Evolutionary conservation across 2,888 invertebrate genomes (phyloP), one percentile per base, ranked within the genome.

Genomic region (Leptinotarsa rubiginosa): DNA sequence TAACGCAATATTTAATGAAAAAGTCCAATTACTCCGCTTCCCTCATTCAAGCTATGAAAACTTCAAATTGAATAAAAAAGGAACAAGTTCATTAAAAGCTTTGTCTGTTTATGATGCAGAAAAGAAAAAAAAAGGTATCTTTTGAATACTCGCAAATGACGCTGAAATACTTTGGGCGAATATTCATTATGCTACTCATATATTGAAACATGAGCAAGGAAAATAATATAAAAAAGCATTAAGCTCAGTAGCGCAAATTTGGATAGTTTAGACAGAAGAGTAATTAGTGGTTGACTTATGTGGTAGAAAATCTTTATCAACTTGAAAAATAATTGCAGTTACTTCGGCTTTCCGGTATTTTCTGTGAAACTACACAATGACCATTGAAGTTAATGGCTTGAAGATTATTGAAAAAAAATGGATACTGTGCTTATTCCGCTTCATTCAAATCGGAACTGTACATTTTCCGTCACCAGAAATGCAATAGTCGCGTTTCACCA

Each of bases 1-100:
- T 56, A 56, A 20, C 15, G 56, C 20, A 68, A 20, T 50, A 12
- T 16, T 68, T 12, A 54, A 50, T 54, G 7, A 47, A 66, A 68
- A 68, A 54, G 13, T 68, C 67, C 52, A 54, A 54, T 68, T 68
- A 68, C 41, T 50, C 50, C 50, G 49, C 66, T 54, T 52, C 54
- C 67, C 4, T 68, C 52, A 41, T 68, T 41, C 1, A 54, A 18
- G 18, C 41, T n/a, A 22, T 54, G 4, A 68, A 54, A 68, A 68
- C 54, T 66, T 52, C 20, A 25, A 41, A 68, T 68, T 31, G 54
- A 54, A 68, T 68, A 3, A 56, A 56, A 56, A 56, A 22, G 12
- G 4, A 56, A 56, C 12, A 22, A 56, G 1, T 18, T 13, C 13
- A 2, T 22, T 56, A 15, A 56, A 15, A 56, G 22, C 56, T 56